These are phyloP conservation scores for Dioctria linearis DNA, from an alignment of 2,888 invertebrate species.

Conservation along the genomic window DNA sequence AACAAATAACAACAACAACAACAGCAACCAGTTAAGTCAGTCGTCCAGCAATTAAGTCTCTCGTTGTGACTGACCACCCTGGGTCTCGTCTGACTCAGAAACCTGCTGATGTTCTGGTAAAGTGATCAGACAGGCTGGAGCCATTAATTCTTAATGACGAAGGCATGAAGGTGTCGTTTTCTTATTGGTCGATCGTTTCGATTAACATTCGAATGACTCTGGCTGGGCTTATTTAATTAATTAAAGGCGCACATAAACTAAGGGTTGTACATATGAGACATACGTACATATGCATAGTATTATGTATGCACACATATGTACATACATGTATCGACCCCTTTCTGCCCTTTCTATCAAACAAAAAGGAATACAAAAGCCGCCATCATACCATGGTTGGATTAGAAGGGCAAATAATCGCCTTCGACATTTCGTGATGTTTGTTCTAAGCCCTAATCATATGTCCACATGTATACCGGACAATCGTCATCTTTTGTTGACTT, in stretches of 20 bases:
- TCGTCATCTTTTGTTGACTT: slow-evolving; percentile 24
- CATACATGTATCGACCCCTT: too few species aligned
- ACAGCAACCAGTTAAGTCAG: neutral
- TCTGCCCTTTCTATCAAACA: too few species aligned
- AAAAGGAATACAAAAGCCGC: neutral
- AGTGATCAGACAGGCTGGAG: slow-evolving; percentile 23
- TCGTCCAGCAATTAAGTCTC: neutral
- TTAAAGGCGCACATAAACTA: neutral
- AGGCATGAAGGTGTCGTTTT: neutral
- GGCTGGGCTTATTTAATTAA: slow-evolving; percentile 18
- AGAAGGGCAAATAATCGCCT: slow-evolving; percentile 8
- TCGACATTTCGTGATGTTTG: neutral
- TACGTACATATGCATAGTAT: neutral
- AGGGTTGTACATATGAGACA: neutral
- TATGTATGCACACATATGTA: too few species aligned
- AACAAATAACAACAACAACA: neutral
- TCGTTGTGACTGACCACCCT: neutral
- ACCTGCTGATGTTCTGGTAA: too few species aligned
- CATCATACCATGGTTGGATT: slow-evolving; percentile 14
- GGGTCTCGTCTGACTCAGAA: too few species aligned
- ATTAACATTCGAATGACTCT: slow-evolving; percentile 11
- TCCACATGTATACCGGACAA: neutral
- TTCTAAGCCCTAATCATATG: too few species aligned
- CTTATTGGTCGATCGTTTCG: slow-evolving; percentile 23
- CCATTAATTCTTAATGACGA: slow-evolving; percentile 18